Evolutionary conservation across 2,888 invertebrate species (phyloP), one percentile per base, ranked within the genome.

Genomic region (Dicroscelio sp.): DNA sequence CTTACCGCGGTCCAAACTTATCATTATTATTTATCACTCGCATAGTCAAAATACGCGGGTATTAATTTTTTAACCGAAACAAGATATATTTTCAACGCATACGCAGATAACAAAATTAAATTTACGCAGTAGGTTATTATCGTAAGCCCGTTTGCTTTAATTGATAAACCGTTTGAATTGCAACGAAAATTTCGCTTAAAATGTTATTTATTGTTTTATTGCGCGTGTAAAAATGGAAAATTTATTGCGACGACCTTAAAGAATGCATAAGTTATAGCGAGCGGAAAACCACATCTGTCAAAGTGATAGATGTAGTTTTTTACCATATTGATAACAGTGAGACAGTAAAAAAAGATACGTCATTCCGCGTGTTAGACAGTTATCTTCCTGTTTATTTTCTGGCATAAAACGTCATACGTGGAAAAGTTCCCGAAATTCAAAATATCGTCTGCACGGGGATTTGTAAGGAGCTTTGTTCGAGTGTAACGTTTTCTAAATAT

Each of bases 21-120:
- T 90, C 86, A 87, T 87, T 79, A 84, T 71, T 83, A 90, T 90
- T 90, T 84, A 90, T 90, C 71, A 75, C 71, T 60, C 27, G 30
- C 71, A 80, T 76, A 86, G 83, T 78, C n/a, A 75, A 90, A 90
- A 58, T 71, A 52, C 33, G 31, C 35, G 23, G 69, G 20, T 30
- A 73, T 55, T 58, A 76, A 55, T 27, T 73, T 65, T 63, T 76
- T 31, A 31, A 38, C 23, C 27, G 55, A 69, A 67, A 67, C 52
- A 67, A 48, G n/a, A 69, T 52, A 69, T 69, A 69, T 63, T 43
- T n/a, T n/a, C n/a, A n/a, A n/a, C n/a, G n/a, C n/a, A n/a, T n/a
- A n/a, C 30, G 20, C 43, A 14, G 43, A 8, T 8, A 12, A 43
- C 8, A 43, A 43, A 43, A 43, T 12, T 43, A 12, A 43, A 43